Evolutionary conservation across 2,888 invertebrate genomes (phyloP).

Genomic region (Hyposoter didymator): DNA sequence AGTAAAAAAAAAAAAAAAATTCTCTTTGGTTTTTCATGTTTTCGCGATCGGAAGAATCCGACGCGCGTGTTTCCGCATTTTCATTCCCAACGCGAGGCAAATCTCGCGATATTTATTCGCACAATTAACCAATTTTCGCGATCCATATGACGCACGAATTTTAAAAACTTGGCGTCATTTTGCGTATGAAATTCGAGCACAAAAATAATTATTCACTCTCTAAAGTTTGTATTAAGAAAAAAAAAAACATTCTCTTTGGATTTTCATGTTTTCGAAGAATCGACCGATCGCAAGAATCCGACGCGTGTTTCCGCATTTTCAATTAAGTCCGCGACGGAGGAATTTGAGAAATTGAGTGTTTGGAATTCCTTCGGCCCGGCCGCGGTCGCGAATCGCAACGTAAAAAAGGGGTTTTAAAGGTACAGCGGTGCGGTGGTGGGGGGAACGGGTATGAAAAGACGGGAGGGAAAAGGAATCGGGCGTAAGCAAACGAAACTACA

Average conservation of each 20-base stretch:
- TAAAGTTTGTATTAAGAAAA: not conserved
- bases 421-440: not conserved
- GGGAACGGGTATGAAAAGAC: too few relatives aligned
- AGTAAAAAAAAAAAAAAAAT: not conserved
- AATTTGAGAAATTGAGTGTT: conserved; percentile 64
- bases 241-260: not conserved
- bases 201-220: not conserved
- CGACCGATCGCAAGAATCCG: conserved; percentile 16
- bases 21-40: not conserved
- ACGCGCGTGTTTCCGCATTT: conserved; percentile 63
- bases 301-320: conserved; percentile 63
- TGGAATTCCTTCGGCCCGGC: conserved; percentile 56
- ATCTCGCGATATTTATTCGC: not conserved
- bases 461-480: not conserved
- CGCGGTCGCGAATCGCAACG: conserved; percentile 42
- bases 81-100: too few relatives aligned
- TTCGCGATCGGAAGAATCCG: conserved; percentile 20
- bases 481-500: conserved; percentile 12
- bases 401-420: conserved; percentile 26
- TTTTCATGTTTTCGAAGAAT: not conserved
- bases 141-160: not conserved
- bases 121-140: not conserved
- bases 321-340: conserved; percentile 50
- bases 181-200: not conserved
- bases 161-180: not conserved